Evolutionary conservation across 2,113 vertebrate genomes (phyloP), one percentile per base, ranked within the genome.

Genomic region (Microcebus ravelobensis): DNA sequence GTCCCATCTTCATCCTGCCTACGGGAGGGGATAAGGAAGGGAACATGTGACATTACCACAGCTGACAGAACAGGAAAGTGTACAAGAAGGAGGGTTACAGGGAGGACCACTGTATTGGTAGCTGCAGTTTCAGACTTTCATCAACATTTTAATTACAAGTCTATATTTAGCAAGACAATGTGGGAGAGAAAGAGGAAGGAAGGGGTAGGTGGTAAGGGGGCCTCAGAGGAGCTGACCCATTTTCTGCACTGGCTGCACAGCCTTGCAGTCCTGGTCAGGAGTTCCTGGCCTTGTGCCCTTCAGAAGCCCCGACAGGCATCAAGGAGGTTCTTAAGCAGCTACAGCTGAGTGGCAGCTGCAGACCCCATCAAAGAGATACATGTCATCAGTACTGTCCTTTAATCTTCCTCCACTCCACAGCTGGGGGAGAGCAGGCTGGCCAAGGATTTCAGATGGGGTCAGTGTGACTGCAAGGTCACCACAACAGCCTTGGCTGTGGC

Each of bases 401-500:
- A 87, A 65, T 95, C 86, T 92, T 96, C 94, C 65, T 96, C 77
- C 36, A 79, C 6, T 1, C 90, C 39, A 42, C 76, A 93, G 42
- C 93, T 65, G 74, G 86, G 76, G 94, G 67, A 13, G 27, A 61
- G 55, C 91, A 85, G 48, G 12, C 21, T 27, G 50, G 59, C 79
- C 93, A 50, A 57, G 73, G 48, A 23, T 48, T 39, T 86, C 79
- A 89, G 93, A 55, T 42, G 34, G 65, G 80, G 89, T 96, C 96
- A 97, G 61, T 92, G 98, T 81, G 98, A 96, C 97, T 98, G 98
- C 92, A 98, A 86, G 90, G 98, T 97, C 96, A 98, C 84, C 1
- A 94, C 98, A 36, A 98, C 83, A 6, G 96, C 98, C 98, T 98
- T 99, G 96, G 97, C 65, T 13, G 99, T 99, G 97, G 98, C 92